Evolutionary conservation across 2,888 invertebrate genomes (phyloP), one percentile per base, ranked within the genome.

Genomic region (Copidosoma aretas): DNA sequence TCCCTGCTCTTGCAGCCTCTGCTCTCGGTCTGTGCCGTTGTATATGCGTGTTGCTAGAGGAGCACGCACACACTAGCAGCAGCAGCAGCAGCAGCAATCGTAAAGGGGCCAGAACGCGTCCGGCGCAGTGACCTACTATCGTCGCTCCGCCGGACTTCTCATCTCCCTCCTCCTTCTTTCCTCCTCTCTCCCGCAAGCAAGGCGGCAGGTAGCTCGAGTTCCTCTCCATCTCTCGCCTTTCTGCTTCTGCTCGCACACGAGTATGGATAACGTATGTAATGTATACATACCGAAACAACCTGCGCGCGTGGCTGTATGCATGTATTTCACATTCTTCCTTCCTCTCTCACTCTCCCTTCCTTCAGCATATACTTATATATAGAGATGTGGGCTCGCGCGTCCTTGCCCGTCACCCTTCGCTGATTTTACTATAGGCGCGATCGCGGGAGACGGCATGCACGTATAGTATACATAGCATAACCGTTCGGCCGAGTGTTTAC

Each of bases 121-220:
- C 82, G 83, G 81, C 82, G 82, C 79, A 77, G 77, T 82, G 83
- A 82, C 83, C 83, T 81, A 83, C 82, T 81, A 82, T 82, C 81
- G 78, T 79, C 81, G 81, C 77, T 81, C 78, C 80, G 80, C 72
- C 81, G 80, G 77, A 76, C 79, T 75, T 73, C 61, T 70, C 41
- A 39, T 46, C 61, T 53, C 41, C 39, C 53, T 53, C 62, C 56
- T 43, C 24, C 51, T 17, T 53, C n/a, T n/a, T 62, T 22, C 43
- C 43, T 46, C 12, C 43, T 12, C 43, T 43, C n/a, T 25, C 39
- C 19, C 3, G 17, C 60, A n/a, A 25, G 25, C 60, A 10, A n/a
- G n/a, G n/a, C n/a, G n/a, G n/a, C 22, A 12, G 10, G n/a, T 39
- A 57, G 51, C 17, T 32, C 32, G 12, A 19, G 22, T 19, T 51